Percentiles rank a stretch among this genome's conserved stretches.
Evolutionary conservation across 37 sponge, comb jelly and placozoan genomes (phyloP).

Genomic region (Petrosia ficiformis): DNA sequence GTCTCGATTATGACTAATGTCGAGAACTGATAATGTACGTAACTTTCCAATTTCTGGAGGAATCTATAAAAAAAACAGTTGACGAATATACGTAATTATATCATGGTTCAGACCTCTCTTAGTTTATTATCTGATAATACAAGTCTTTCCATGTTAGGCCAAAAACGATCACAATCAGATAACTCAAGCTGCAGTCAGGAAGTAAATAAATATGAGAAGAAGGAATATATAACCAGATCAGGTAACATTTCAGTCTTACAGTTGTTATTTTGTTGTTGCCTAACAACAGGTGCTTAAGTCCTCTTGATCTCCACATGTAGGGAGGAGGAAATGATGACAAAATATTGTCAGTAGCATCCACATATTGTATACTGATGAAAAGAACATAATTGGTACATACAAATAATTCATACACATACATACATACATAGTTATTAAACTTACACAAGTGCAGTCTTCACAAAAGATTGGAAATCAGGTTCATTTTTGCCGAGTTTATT

Average conservation of each 20-base stretch:
- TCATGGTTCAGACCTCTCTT: conserved; percentile 12
- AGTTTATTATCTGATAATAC: conserved; percentile 53
- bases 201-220: not conserved
- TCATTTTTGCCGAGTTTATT: conserved; percentile 43
- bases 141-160: conserved; percentile 60
- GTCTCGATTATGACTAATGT: conserved; percentile 70
- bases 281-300: conserved; percentile 35
- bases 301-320: conserved; percentile 55
- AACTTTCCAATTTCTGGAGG: conserved; percentile 61
- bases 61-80: conserved; percentile 18
- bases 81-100: not conserved
- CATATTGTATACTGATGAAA: conserved; percentile 23
- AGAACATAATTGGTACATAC: not conserved
- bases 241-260: conserved; percentile 18
- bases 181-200: conserved; percentile 30
- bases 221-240: not conserved
- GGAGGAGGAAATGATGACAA: conserved; percentile 62
- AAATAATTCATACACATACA: too few species aligned
- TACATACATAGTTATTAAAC: conserved; percentile 5
- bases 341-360: conserved; percentile 70
- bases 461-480: conserved; percentile 42
- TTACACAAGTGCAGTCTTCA: conserved; percentile 63
- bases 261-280: conserved; percentile 29
- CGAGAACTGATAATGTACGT: conserved; percentile 35
- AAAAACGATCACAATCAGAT: conserved; percentile 25